A percentile compares a stretch with the other conserved stretches of the same genome.
Evolutionary conservation across 1,140 invertebrate genomes (phyloP).

Genomic region (Oppia nitens): DNA sequence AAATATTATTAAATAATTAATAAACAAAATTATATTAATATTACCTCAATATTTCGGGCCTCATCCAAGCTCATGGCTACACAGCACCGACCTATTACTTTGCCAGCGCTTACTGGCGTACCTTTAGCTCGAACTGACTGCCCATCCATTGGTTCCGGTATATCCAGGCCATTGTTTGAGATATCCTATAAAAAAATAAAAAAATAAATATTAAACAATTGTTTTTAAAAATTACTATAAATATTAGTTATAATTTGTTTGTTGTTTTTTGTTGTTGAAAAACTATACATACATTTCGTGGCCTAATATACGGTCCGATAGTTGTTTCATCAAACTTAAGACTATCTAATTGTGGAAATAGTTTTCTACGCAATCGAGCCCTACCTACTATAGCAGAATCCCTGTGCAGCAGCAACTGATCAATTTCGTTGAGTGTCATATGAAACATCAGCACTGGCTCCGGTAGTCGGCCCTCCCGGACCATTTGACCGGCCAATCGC

Average conservation of each 20-base stretch:
- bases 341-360: constrained; percentile 37
- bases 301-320: background rate
- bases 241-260: too few relatives aligned
- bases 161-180: constrained; percentile 28
- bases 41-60: constrained; percentile 2
- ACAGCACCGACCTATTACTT: constrained; percentile 4
- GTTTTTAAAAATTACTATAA: background rate
- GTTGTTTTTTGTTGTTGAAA: background rate
- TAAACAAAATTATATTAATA: too few relatives aligned
- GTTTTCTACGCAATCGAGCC: constrained; percentile 41
- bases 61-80: background rate
- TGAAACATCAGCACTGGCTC: constrained; percentile 48
- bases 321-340: constrained; percentile 40
- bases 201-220: background rate
- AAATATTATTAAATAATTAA: too few relatives aligned
- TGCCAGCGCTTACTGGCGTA: background rate
- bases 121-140: background rate
- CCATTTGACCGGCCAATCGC: constrained; percentile 39
- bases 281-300: background rate
- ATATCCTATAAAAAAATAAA: too few relatives aligned
- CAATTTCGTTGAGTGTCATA: constrained; percentile 47
- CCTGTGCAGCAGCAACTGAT: constrained; percentile 31
- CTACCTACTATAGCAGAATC: constrained; percentile 42
- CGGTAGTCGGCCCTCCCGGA: constrained; percentile 42
- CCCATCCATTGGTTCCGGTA: background rate